Evolutionary conservation across 2,797 vertebrate genomes (phyloP), one percentile per base, ranked within the genome.

Genomic region (Neomorphus geoffroyi): DNA sequence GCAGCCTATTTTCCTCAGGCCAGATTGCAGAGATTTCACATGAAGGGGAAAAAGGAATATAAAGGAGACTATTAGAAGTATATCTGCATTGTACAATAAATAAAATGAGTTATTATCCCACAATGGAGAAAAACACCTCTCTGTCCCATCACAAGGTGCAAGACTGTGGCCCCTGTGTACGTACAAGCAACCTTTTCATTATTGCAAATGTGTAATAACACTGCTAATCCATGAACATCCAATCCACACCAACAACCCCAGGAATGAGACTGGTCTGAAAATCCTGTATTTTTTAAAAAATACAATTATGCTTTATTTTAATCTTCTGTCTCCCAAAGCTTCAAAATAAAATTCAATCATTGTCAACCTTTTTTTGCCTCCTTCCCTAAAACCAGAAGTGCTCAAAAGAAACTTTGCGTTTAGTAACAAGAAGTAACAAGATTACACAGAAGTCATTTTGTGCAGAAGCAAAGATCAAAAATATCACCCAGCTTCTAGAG

Each of bases 231-330:
- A 7, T 5, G 10, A 84, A 33, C 16, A 13, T 45, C 69, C 62
- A 53, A 86, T 33, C 18, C 41, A 58, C 30, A n/a, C 2, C 19
- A 64, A 18, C 7, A 39, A 57, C 83, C 26, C 18, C 3, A 71
- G 32, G 18, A 81, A 69, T 10, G 9, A 80, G 23, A 56, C 2
- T 23, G 24, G 57, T n/a, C 28, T 57, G 48, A 45, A 86, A 80
- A 51, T 8, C 3, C 15, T 39, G 7, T 7, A 8, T 13, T 50
- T 46, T 45, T 11, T 0, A 13, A 79, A 83, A 21, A 57, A 35
- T 0, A 53, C 0, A 0, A 33, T 58, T 23, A 16, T 35, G 30
- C 3, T 11, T 61, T 12, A 69, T 87, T 33, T 66, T 10, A 5
- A 7, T 48, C 23, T 57, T 48, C 19, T 65, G 4, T 28, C 18